Conservation (phyloP, 2,113 vertebrate species). For the Mellivora capensis region DNA sequence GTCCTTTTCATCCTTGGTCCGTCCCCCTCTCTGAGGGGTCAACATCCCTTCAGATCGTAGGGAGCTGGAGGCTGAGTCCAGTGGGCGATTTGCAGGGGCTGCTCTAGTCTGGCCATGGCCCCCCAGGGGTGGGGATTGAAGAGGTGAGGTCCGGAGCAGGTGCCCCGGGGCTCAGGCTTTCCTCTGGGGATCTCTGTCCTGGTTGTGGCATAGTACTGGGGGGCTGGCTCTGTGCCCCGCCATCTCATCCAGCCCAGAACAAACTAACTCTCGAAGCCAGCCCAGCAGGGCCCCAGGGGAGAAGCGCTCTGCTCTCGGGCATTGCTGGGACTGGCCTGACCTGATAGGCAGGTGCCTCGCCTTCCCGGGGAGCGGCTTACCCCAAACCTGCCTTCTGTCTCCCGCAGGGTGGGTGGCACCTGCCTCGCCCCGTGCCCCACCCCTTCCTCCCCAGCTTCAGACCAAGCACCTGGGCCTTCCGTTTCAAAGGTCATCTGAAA, state of each 20-base stretch:
- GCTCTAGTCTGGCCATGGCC: too few species aligned
- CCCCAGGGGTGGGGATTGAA: not conserved
- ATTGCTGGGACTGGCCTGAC: not conserved
- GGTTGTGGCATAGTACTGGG: not conserved
- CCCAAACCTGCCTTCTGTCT: not conserved
- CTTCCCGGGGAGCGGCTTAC: not conserved
- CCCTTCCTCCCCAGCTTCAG: not conserved
- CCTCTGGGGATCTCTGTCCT: not conserved
- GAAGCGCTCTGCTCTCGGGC: not conserved
- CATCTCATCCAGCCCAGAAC: too few species aligned
- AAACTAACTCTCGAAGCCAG: accelerated
- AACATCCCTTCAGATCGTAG: not conserved
- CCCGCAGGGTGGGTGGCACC: not conserved
- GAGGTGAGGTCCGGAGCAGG: not conserved
- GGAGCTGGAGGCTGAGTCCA: not conserved
- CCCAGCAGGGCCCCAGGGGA: accelerated
- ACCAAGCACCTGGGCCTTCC: not conserved
- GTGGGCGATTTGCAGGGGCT: not conserved
- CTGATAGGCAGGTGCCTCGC: not conserved
- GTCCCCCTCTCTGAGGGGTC: not conserved
- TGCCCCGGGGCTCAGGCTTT: not conserved
- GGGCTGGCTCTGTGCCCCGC: not conserved
- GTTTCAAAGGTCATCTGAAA: not conserved
- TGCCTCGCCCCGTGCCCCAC: not conserved
- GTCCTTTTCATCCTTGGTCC: too few species aligned